Evolutionary conservation across 2,888 invertebrate genomes (phyloP).

Genomic region (Scaptomyza flava): DNA sequence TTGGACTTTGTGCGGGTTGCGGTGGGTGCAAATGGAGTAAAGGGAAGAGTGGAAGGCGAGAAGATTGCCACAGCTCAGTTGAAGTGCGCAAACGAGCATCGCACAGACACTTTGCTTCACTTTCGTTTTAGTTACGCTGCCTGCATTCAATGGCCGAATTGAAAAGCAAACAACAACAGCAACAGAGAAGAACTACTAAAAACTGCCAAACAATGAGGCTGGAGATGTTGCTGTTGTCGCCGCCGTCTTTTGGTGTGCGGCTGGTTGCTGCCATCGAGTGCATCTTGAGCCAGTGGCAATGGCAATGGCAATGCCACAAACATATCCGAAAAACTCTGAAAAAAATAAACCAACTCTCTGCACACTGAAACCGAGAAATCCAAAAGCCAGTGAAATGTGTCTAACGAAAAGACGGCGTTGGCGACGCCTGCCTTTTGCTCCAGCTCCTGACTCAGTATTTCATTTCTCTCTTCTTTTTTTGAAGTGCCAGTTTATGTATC

Average conservation of each 20-base stretch:
- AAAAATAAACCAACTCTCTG: neutral
- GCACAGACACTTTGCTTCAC: conserved; percentile 74
- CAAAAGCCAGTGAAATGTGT: conserved; percentile 71
- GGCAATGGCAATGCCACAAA: conserved; percentile 49
- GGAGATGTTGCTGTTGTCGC: conserved; percentile 24
- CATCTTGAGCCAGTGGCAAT: conserved; percentile 45
- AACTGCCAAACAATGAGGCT: conserved; percentile 44
- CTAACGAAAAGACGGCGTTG: conserved; percentile 62
- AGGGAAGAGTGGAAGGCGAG: neutral
- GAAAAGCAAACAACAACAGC: conserved; percentile 38
- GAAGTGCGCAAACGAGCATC: conserved; percentile 68
- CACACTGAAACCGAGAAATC: conserved; percentile 37
- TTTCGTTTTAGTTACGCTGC: conserved; percentile 68
- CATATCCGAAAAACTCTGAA: conserved; percentile 23
- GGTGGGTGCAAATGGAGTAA: conserved; percentile 22
- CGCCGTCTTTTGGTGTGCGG: conserved; percentile 26
- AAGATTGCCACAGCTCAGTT: conserved; percentile 30
- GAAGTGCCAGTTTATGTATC: conserved; percentile 80
- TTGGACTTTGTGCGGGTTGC: conserved; percentile 55
- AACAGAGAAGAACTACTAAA: conserved; percentile 4
- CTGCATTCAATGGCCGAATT: conserved; percentile 69
- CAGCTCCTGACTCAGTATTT: conserved; percentile 64
- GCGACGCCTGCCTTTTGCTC: conserved; percentile 48
- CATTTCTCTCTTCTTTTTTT: conserved; percentile 54
- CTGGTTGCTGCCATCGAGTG: conserved; percentile 37